Conservation (phyloP, 2,113 vertebrate species). For the Ardeotis arabs region DNA sequence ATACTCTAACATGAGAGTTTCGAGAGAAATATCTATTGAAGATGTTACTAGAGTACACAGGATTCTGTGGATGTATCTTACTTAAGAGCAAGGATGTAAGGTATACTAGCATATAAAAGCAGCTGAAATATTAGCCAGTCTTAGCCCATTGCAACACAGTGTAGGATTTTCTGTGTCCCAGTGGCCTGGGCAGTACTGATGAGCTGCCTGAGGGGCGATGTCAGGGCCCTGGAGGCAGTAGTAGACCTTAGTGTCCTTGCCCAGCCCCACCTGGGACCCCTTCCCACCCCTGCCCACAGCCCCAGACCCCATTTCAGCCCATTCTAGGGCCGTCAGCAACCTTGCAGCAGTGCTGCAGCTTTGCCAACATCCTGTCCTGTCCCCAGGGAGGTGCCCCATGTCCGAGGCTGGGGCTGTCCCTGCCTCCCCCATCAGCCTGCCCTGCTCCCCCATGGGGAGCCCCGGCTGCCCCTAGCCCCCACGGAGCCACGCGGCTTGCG, state of each 20-base stretch:
- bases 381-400: background rate
- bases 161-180: background rate
- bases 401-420: background rate
- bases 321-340: rapidly evolving
- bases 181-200: background rate
- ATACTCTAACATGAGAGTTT: background rate
- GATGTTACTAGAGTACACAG: background rate
- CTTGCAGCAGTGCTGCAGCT: background rate
- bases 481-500: rapidly evolving
- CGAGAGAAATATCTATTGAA: background rate
- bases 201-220: background rate
- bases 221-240: background rate
- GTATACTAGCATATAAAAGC: background rate
- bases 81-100: background rate
- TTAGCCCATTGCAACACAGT: background rate
- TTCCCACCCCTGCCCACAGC: too few relatives aligned
- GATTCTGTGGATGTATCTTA: background rate
- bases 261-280: background rate
- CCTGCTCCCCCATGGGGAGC: background rate
- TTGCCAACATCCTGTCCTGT: background rate
- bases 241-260: background rate
- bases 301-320: background rate
- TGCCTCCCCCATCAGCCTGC: too few relatives aligned
- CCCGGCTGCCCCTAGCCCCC: background rate
- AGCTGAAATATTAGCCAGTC: background rate